Percentiles rank a stretch among this genome's conserved stretches.
Conservation (phyloP, 2,797 vertebrate genomes). For the Crypturellus tataupa region DNA sequence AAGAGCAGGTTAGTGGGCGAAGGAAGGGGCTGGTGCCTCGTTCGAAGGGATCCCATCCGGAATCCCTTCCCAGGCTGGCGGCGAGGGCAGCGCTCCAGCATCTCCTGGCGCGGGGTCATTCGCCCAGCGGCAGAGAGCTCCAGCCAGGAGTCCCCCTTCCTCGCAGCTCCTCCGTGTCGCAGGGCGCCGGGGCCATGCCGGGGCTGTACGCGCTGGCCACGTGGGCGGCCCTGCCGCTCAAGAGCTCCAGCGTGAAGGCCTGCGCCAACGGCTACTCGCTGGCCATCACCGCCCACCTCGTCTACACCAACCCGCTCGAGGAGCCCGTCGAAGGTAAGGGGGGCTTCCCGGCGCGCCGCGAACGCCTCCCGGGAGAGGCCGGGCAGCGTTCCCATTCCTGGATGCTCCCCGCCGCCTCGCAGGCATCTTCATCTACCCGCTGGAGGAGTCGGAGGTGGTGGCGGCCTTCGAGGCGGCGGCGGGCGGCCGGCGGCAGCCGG, state of each 20-base stretch:
- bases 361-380: too few relatives aligned
- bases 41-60: background rate
- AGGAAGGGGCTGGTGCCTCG: background rate
- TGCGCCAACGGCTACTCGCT: constrained; percentile 93
- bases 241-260: constrained; percentile 92
- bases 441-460: constrained; percentile 93
- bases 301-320: constrained; percentile 88
- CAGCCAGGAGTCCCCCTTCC: background rate
- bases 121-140: background rate
- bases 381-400: background rate
- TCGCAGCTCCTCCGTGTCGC: background rate
- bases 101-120: background rate
- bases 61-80: background rate
- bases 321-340: constrained; percentile 92
- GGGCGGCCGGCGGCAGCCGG: background rate
- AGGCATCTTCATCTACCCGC: constrained; percentile 96
- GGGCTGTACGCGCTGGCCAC: constrained; percentile 90
- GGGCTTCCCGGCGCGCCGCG: too few relatives aligned
- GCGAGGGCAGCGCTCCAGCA: rapidly evolving
- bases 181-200: constrained; percentile 83
- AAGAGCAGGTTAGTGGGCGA: background rate
- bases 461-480: constrained; percentile 89
- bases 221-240: constrained; percentile 92
- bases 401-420: background rate
- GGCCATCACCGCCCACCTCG: constrained; percentile 89